Base-by-base conservation (phyloP, 2,113 vertebrate genomes). In the Ia io region DNA sequence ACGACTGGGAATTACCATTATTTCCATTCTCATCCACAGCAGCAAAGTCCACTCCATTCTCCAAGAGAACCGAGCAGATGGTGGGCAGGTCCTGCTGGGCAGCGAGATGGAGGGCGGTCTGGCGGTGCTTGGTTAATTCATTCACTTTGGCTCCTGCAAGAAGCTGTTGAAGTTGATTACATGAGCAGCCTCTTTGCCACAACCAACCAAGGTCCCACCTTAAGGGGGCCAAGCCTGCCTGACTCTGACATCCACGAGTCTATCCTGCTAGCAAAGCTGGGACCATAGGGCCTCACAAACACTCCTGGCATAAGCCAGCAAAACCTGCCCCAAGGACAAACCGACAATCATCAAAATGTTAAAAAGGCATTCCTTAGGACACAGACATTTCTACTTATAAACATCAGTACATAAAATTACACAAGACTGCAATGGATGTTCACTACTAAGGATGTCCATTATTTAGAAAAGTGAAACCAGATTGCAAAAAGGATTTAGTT, bases 21-120 rank as follows among this genome's bases (percentile, higher is more conserved):
- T 99, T 99, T 89, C 99, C 99, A 85, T 99, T 99, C 98, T 99
- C 99, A 97, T 99, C 99, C 85, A 99, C 98, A 13, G 99, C 99
- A 49, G 99, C 98, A 44, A 99, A 99, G 97, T 99, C 99, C 0
- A 99, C 98, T 17, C 98, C 99, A 2, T 99, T 99, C 98, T 99
- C 99, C 86, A 99, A 94, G 88, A 99, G 98, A 90, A 99, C 99
- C 0, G 99, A 99, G 96, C 99, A 99, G 96, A 99, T 99, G 2
- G 99, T 99, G 92, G 99, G 99, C 92, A 99, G 97, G 96, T 99
- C 99, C 93, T 99, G 99, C 98, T 99, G 99, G 14, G 99, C 99
- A 11, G 99, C 99, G 47, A 99, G 98, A 95, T 99, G 99, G 65
- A 99, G 98, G 18, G 99, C 99, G 0, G 99, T 99, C 98, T 99